These are phyloP conservation scores for Antennarius striatus DNA, from an alignment of 2,113 vertebrate genomes.

Conservation along the genomic window DNA sequence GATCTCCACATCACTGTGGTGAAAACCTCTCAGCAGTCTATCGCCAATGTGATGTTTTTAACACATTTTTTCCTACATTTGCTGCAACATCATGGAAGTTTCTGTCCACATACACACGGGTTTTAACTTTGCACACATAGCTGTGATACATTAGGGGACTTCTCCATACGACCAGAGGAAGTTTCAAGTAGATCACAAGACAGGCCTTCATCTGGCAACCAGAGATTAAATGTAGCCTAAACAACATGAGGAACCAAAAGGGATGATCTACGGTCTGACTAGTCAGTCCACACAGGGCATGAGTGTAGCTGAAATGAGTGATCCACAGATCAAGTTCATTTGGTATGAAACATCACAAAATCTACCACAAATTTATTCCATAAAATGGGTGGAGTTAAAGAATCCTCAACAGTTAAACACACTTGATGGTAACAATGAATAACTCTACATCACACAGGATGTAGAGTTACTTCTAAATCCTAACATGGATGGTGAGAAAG, in stretches of 20 bases:
- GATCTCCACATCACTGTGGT: background rate
- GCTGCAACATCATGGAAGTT: conserved; percentile 37
- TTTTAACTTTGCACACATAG: conserved; percentile 27
- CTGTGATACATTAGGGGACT: conserved; percentile 56
- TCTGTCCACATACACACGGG: conserved; percentile 35
- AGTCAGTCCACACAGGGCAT: background rate
- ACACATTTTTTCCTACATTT: conserved; percentile 1
- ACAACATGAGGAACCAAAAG: conserved; percentile 39
- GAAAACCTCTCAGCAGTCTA: conserved; percentile 1
- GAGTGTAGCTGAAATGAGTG: background rate
- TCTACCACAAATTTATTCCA: conserved; percentile 1
- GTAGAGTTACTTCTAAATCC: conserved; percentile 22
- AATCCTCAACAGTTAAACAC: background rate
- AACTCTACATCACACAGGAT: too few relatives aligned
- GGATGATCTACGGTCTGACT: conserved; percentile 13
- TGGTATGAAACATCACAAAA: background rate
- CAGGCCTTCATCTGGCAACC: conserved; percentile 49
- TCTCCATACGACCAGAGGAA: conserved; percentile 41
- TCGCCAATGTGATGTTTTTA: background rate
- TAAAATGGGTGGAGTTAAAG: conserved; percentile 16
- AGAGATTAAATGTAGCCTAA: conserved; percentile 36
- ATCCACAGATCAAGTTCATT: background rate
- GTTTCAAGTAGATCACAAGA: conserved; percentile 48
- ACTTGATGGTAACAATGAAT: conserved; percentile 4
- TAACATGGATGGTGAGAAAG: conserved; percentile 12